These are phyloP conservation scores for Urocyon cinereoargenteus DNA, from an alignment of 2,797 vertebrate species.

Conservation along the genomic window DNA sequence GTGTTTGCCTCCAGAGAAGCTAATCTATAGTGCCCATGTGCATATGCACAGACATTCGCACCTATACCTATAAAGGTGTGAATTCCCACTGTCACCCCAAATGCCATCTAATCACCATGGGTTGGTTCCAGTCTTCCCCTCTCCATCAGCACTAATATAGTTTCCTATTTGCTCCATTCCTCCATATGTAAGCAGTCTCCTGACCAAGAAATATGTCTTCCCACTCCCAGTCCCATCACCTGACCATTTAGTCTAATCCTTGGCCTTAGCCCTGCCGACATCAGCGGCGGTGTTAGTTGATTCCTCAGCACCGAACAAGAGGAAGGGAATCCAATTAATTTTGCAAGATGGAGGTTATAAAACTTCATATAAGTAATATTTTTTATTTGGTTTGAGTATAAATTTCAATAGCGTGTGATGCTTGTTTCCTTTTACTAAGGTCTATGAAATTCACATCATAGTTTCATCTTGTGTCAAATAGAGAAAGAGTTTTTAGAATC, in stretches of 20 bases:
- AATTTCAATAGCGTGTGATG: background rate
- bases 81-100: background rate
- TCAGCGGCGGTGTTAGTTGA: background rate
- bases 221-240: no score
- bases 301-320: background rate
- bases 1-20: background rate
- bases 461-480: background rate
- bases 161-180: background rate
- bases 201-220: background rate
- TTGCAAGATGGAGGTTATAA: background rate
- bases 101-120: background rate
- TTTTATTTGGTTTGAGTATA: constrained; percentile 41
- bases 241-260: background rate
- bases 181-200: background rate
- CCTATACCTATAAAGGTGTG: background rate
- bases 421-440: constrained; percentile 6
- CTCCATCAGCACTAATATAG: background rate
- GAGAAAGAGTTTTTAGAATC: constrained; percentile 36
- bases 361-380: background rate
- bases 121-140: background rate
- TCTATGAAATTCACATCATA: background rate
- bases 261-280: background rate
- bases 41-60: background rate
- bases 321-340: background rate
- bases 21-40: background rate